phyloP scores from a whole-genome alignment of 1,140 invertebrate genomes.

The Pachypeltis micranthus region DNA sequence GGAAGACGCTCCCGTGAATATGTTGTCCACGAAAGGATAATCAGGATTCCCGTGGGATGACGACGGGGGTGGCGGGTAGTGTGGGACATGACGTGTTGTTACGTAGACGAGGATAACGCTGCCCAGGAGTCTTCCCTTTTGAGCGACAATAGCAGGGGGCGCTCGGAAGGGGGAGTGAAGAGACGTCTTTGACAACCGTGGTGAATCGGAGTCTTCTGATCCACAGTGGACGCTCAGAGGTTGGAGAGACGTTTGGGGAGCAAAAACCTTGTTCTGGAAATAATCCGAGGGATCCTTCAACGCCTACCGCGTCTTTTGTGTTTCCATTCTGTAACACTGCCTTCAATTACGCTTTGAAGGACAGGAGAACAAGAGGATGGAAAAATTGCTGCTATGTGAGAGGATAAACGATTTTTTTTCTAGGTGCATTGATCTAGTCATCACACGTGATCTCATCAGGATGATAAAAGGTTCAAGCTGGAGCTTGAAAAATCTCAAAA shows the following conservation, averaged over 20 bases:
- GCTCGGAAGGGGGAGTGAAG: not conserved
- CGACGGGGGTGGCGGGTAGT: not conserved
- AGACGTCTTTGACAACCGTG: not conserved
- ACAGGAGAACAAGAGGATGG: not conserved
- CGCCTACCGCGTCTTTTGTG: not conserved
- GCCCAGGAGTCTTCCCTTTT: not conserved
- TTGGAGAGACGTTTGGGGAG: not conserved
- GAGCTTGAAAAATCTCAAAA: too few relatives aligned
- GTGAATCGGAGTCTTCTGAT: not conserved
- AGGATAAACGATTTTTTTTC: not conserved
- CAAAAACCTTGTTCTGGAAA: not conserved
- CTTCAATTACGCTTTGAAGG: not conserved
- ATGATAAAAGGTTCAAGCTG: too few relatives aligned
- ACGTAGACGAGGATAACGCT: too few relatives aligned
- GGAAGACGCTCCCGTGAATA: not conserved
- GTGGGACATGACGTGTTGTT: not conserved
- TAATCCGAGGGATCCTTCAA: not conserved
- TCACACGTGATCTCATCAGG: not conserved
- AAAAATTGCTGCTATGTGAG: not conserved
- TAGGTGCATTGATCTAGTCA: not conserved
- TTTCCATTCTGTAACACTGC: not conserved
- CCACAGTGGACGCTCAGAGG: not conserved
- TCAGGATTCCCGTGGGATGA: conserved; percentile 6
- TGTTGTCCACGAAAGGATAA: conserved; percentile 7
- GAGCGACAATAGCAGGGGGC: not conserved